These are phyloP conservation scores for Oryzaephilus surinamensis DNA, from an alignment of 1,140 invertebrate genomes.

Conservation along the genomic window DNA sequence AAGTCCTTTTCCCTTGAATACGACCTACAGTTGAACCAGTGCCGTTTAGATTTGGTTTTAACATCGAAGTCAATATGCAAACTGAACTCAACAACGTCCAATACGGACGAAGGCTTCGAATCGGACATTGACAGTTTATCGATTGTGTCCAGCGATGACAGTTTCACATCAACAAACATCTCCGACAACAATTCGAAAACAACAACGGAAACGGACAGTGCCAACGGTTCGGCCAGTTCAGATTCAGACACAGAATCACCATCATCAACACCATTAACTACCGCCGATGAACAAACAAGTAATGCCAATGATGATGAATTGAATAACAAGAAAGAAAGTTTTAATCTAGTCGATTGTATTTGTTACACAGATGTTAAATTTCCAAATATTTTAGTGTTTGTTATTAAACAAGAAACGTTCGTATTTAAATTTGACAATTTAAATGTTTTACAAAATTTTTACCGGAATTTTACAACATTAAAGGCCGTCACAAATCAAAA, in stretches of 20 bases:
- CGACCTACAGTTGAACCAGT: constrained; percentile 22
- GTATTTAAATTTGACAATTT: constrained; percentile 34
- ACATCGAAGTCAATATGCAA: constrained; percentile 2
- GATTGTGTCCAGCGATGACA: constrained; percentile 32
- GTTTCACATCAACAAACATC: constrained; percentile 18
- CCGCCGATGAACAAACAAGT: neutral
- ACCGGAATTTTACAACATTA: constrained; percentile 31
- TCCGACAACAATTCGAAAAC: constrained; percentile 10
- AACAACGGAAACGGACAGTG: constrained; percentile 30
- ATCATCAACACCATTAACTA: neutral
- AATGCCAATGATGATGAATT: too few species aligned
- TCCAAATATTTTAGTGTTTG: constrained; percentile 32
- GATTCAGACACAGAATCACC: constrained; percentile 31
- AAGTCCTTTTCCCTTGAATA: constrained; percentile 23
- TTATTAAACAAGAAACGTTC: constrained; percentile 31
- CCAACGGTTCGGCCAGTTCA: constrained; percentile 33
- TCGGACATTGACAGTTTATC: constrained; percentile 35
- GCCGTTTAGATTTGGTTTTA: constrained; percentile 6
- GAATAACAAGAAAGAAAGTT: constrained; percentile 18
- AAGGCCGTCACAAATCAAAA: constrained; percentile 33
- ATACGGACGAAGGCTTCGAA: constrained; percentile 36
- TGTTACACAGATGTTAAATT: constrained; percentile 35
- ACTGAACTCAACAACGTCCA: constrained; percentile 6
- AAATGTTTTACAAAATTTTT: constrained; percentile 26
- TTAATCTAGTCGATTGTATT: constrained; percentile 33